Base-by-base conservation (phyloP, 2,888 invertebrate genomes). In the Leucophora obtusa region DNA sequence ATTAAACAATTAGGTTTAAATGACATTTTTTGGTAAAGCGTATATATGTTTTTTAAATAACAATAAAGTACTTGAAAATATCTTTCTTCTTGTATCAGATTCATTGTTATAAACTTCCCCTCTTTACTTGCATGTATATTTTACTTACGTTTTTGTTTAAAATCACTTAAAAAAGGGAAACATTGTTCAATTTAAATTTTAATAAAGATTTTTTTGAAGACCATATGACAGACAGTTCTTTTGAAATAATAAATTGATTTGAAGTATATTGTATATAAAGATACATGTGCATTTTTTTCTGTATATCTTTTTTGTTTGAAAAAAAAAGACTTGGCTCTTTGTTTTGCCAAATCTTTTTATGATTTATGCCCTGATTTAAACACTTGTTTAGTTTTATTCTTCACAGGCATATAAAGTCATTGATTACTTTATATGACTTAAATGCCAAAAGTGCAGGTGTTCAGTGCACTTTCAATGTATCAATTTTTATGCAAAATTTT, bases 211-310 rank as follows among this genome's bases (percentile, higher is more conserved):
- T 24, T 66, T 43, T 62, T 66, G 70, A 75, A 58, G 33, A 71
- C 54, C 70, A 75, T 68, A 62, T 79, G 75, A 79, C 79, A 79
- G 60, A 71, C 79, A 79, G 62, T 68, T 71, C 66, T 66, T 62
- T 79, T 35, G 66, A 79, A 75, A 58, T 68, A 71, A 53, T 24
- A 38, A 79, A 74, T 60, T 70, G 50, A 70, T 71, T 70, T 70
- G 47, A 3, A 71, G 38, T 15, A 15, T 38, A 6, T 53, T 71
- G 35, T 28, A 17, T 28, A 38, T 38, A 11, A 38, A 38, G 28
- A 28, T 60, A 35, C 33, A 33, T 28, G 24, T 58, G 15, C 24
- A 28, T 28, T 17, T 24, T n/a, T n/a, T n/a, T n/a, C n/a, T n/a
- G n/a, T n/a, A n/a, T 53, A 35, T 50, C 33, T 54, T 33, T 28